Evolutionary conservation across 2,888 invertebrate species (phyloP), one percentile per base, ranked within the genome.

Genomic region (Sisyra nigra): DNA sequence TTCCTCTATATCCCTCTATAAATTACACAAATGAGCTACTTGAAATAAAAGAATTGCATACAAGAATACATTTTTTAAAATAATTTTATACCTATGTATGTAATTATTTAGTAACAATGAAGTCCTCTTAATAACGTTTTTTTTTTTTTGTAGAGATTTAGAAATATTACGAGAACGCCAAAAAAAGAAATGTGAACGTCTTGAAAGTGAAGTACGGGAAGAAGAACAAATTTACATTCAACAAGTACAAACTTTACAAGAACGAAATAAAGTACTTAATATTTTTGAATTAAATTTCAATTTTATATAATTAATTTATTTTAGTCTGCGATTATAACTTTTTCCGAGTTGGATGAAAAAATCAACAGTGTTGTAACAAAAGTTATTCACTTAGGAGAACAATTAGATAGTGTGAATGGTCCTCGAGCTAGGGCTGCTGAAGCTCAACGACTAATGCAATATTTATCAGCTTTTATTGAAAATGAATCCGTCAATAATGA

Each of bases 321-420:
- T 30, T 62, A 83, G 79, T 74, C 76, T 47, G 84, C 89, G 40
- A 84, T 89, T 35, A 80, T 80, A 50, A 80, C 87, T 51, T 93
- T 93, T 60, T 86, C 91, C 65, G 84, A 89, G 49, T 62, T 97
- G 41, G 97, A 97, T 61, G 89, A 89, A 54, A 81, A 93, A 53
- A 96, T 98, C 57, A 96, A 94, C 54, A 84, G 85, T 45, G 97
- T 98, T 36, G 96, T 97, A 0, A 93, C 93, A 0, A 91, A 96
- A 65, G 97, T 98, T 1, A 77, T 97, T 38, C 96, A 97, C 63
- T 73, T 98, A n/a, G 98, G 97, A 0, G 97, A 97, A 63, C 97
- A 98, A 59, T 67, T 98, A 36, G 97, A 98, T 54, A 93, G 89
- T 49, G 92, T 97, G 0, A 87, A 96, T 57, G 91, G 87, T 0